Conservation (phyloP, 2,888 invertebrate genomes). For the Diplazon laetatorius region DNA sequence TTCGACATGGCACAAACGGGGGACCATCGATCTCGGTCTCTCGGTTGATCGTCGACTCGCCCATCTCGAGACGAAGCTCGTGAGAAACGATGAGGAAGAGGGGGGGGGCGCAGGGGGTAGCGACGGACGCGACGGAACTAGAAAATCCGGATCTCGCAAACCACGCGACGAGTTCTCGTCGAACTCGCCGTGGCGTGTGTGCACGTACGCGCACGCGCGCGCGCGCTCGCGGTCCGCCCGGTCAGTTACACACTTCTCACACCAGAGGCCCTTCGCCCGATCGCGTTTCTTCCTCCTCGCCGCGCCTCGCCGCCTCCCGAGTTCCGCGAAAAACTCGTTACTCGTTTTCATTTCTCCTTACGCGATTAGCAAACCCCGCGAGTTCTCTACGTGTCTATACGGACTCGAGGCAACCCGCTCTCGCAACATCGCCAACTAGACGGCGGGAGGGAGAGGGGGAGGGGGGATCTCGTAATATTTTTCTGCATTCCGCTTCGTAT, state of each 20-base stretch:
- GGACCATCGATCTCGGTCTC: conserved; percentile 48
- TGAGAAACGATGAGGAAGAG: no score
- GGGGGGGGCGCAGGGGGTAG: no score
- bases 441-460: no score
- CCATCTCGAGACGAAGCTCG: no score
- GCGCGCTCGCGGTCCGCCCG: conserved; percentile 16
- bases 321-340: conserved; percentile 75
- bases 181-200: no score
- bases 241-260: conserved; percentile 27
- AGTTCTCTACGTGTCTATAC: conserved; percentile 47
- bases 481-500: conserved; percentile 11
- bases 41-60: no score
- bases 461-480: conserved; percentile 30
- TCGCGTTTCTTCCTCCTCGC: conserved; percentile 56
- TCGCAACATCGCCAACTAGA: conserved; percentile 34
- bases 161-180: no score
- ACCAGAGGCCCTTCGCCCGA: conserved; percentile 14
- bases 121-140: no score
- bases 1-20: conserved; percentile 55
- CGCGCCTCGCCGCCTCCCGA: no score
- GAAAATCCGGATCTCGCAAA: conserved; percentile 61
- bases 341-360: conserved; percentile 80
- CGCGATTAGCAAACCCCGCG: conserved; percentile 74
- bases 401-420: conserved; percentile 11
- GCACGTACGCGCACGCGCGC: conserved; percentile 37